Conservation (phyloP, 2,888 invertebrate genomes). For the Apamea sordens region DNA sequence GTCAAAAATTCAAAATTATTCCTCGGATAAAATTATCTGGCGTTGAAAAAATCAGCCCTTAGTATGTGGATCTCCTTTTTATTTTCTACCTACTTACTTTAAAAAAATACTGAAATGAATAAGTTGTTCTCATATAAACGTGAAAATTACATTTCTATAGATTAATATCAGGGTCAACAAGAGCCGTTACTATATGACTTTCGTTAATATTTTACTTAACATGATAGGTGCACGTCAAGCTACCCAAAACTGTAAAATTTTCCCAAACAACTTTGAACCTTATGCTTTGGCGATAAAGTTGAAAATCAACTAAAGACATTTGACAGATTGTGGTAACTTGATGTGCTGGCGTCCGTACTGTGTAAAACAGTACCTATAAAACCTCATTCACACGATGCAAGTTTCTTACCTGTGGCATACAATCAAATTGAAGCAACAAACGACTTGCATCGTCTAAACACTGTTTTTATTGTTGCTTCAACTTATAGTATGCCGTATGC, state of each 20-base stretch:
- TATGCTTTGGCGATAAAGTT: too few species aligned
- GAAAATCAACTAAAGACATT: too few species aligned
- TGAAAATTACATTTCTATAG: not conserved
- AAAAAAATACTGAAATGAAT: slow-evolving; percentile 12
- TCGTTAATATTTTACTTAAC: not conserved
- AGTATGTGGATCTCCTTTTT: not conserved
- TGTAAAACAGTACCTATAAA: not conserved
- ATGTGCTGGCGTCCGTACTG: too few species aligned
- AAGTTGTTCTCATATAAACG: not conserved
- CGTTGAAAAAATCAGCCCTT: too few species aligned
- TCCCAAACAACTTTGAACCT: too few species aligned
- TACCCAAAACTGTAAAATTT: too few species aligned
- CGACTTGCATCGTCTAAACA: not conserved
- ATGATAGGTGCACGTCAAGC: too few species aligned
- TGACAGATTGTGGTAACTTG: too few species aligned
- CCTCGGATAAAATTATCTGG: too few species aligned
- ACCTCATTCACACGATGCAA: not conserved
- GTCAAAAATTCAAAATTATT: too few species aligned
- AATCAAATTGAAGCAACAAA: not conserved
- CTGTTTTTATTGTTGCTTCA: not conserved
- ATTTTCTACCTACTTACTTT: not conserved
- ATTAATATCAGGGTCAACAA: not conserved
- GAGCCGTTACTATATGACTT: too few species aligned
- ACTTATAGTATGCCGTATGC: not conserved
- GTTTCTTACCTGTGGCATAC: not conserved